Conservation (phyloP, 2,888 invertebrate genomes). For the Creontiades dilutus region DNA sequence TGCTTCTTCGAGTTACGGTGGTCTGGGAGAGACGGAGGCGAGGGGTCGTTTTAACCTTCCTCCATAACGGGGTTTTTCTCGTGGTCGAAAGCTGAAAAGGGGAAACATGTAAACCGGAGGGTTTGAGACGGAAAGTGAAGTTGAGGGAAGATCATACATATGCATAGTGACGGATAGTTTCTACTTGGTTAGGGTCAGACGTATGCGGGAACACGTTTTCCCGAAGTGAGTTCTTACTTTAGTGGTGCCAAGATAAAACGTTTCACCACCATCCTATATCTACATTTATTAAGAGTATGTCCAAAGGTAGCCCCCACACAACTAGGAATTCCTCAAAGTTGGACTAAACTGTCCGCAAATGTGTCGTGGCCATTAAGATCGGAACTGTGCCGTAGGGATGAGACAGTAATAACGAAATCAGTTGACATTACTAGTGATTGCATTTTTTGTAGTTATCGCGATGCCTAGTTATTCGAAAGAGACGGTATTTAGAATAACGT, state of each 20-base stretch:
- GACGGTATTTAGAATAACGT: no score
- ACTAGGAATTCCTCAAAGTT: no score
- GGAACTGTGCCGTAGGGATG: no score
- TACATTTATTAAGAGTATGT: no score
- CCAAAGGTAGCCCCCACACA: no score
- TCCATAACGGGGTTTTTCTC: constrained; percentile 7
- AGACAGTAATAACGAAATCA: no score
- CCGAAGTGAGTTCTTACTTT: background rate
- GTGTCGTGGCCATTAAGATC: no score
- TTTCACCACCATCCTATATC: background rate
- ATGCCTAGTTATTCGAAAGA: no score
- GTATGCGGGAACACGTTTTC: background rate
- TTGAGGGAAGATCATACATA: background rate
- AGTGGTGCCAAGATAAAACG: background rate
- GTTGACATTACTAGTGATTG: no score
- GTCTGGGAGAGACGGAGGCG: background rate
- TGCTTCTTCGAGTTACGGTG: background rate
- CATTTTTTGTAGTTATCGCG: no score
- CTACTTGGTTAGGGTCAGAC: background rate
- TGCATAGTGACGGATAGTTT: background rate
- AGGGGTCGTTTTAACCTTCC: background rate
- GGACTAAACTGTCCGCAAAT: no score
- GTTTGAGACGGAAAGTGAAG: constrained; percentile 12
- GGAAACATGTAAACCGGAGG: background rate
- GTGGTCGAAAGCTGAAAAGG: background rate